Evolutionary conservation across 2,113 vertebrate genomes (phyloP).

Genomic region (Nematolebias whitei): DNA sequence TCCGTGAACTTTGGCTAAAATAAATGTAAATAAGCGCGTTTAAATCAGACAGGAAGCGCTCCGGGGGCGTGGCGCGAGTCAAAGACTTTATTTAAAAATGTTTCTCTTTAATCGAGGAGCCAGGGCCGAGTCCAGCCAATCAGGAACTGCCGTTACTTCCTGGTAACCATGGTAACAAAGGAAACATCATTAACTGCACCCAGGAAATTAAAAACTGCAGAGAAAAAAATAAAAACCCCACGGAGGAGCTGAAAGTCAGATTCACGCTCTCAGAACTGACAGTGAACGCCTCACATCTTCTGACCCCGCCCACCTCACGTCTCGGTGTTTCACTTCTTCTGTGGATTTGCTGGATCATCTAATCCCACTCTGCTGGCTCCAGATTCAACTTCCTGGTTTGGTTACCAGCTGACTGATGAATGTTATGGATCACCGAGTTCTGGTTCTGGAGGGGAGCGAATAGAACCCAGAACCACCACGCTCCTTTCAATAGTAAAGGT

Average conservation of each 20-base stretch:
- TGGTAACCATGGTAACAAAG: not conserved
- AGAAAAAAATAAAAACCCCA: too few relatives aligned
- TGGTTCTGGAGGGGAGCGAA: too few relatives aligned
- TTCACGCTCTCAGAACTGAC: not conserved
- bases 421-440: too few relatives aligned
- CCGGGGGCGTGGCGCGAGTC: not conserved
- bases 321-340: not conserved
- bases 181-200: not conserved
- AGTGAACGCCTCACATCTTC: not conserved
- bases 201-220: too few relatives aligned
- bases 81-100: not conserved
- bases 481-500: too few relatives aligned
- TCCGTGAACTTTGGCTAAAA: constrained; percentile 1
- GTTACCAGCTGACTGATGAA: too few relatives aligned
- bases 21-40: not conserved
- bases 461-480: too few relatives aligned
- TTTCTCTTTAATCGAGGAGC: not conserved
- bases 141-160: not conserved
- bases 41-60: not conserved
- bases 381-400: too few relatives aligned
- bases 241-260: too few relatives aligned
- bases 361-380: too few relatives aligned
- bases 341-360: too few relatives aligned
- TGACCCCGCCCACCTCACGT: not conserved
- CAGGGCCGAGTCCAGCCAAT: constrained; percentile 3